Evolutionary conservation across 1,140 invertebrate species (phyloP), one percentile per base, ranked within the genome.

Genomic region (Drosophila jambulina): DNA sequence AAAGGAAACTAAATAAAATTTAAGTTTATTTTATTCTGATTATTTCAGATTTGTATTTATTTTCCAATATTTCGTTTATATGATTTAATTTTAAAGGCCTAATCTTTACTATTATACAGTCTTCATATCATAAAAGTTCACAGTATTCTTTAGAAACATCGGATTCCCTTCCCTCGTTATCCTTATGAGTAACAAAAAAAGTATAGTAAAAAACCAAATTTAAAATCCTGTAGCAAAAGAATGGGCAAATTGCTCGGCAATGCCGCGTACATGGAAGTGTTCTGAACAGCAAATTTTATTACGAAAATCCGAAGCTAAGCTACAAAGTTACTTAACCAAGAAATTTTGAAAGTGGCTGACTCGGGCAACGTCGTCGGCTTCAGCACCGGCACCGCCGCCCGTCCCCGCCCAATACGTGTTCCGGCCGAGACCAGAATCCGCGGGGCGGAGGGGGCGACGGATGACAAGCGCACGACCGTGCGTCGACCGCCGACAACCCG

Each of bases 241-340:
- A 92, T 92, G 91, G 91, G 91, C 91, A 92, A 92, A 92, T 92
- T 92, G 91, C 91, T 92, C 91, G 90, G 80, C 91, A 92, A 92
- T 92, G 91, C 91, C 91, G 77, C 91, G 64, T 75, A 77, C 80
- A 88, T 92, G 91, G 91, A 92, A 92, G 91, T 92, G 91, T 92
- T 92, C 91, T 92, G 91, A 92, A 92, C 91, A 92, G 91, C 83
- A 91, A 91, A 92, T 90, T 54, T 79, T 92, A 83, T 92, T 91
- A 92, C 83, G 83, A 90, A 92, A 92, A 92, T 92, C 91, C 91
- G 91, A 92, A 92, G 91, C 91, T 92, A 92, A 92, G 91, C 91
- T 92, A 92, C 91, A 81, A 92, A 92, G 91, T 92, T 92, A 92
- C 91, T 92, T 92, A 92, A 92, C 91, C 90, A 92, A 92, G 88